A percentile compares a stretch with the other conserved stretches of the same genome.
These are phyloP conservation scores for Gerris lacustris DNA, from an alignment of 2,888 invertebrate genomes.

Conservation along the genomic window DNA sequence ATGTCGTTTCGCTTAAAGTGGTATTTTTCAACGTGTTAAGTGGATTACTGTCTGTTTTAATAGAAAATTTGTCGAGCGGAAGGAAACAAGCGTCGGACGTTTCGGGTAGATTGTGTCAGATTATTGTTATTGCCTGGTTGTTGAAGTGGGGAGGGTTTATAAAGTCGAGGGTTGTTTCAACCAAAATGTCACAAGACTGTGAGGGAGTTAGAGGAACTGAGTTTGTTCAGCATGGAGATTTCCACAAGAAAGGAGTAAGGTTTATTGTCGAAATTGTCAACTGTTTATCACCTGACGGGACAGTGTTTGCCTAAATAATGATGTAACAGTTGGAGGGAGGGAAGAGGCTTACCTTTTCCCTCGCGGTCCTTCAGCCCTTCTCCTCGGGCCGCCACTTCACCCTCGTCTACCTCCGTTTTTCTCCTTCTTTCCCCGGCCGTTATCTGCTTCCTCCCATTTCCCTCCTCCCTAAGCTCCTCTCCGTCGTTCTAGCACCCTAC, in stretches of 20 bases:
- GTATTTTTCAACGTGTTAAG: background rate
- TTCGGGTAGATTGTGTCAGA: conserved; percentile 1
- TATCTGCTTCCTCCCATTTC: background rate
- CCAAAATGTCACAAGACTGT: background rate
- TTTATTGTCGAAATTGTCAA: background rate
- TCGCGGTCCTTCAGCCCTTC: background rate
- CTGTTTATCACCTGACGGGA: background rate
- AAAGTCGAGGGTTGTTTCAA: background rate
- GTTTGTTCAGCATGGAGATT: background rate
- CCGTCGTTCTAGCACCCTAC: background rate
- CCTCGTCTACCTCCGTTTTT: background rate
- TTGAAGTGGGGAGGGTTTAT: background rate
- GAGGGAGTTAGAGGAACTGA: too few relatives aligned
- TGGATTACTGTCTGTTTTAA: conserved; percentile 1
- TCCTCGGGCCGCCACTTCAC: too few relatives aligned
- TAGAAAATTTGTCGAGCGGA: background rate
- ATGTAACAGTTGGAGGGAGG: background rate
- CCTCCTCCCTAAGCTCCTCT: background rate
- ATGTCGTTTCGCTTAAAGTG: background rate
- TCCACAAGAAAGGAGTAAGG: background rate
- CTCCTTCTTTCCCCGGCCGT: background rate
- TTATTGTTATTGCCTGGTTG: background rate
- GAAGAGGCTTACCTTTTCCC: background rate
- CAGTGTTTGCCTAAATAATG: conserved; percentile 1
- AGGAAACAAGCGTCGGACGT: background rate